Conservation (phyloP, 2,888 invertebrate species). For the Isotomurus palustris region DNA sequence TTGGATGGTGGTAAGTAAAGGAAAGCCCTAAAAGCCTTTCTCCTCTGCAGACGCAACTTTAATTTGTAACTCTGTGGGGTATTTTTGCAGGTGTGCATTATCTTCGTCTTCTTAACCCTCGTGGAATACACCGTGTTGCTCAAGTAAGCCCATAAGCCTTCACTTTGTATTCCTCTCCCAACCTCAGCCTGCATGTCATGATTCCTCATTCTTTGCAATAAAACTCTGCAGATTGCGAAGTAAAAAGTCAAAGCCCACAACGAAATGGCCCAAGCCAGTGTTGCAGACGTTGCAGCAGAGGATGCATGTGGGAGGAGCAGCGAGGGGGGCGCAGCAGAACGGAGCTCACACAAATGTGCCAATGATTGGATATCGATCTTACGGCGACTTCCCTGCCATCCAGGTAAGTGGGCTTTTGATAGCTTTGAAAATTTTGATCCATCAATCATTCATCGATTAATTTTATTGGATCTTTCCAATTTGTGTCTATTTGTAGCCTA, state of each 20-base stretch:
- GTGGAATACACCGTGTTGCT: constrained; percentile 45
- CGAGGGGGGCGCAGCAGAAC: constrained; percentile 10
- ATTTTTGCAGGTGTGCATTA: constrained; percentile 32
- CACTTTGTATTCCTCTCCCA: neutral
- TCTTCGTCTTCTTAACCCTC: constrained; percentile 44
- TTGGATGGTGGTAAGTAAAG: constrained; percentile 40
- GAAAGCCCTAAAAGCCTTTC: neutral
- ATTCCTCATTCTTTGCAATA: too few species aligned
- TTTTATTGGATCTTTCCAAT: too few species aligned
- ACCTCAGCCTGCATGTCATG: too few species aligned
- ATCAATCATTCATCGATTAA: too few species aligned
- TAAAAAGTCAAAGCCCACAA: constrained; percentile 33
- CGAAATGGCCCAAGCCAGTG: constrained; percentile 2
- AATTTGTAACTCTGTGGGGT: too few species aligned
- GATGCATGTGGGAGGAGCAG: neutral
- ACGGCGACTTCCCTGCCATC: constrained; percentile 34
- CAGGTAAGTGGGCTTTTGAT: constrained; percentile 30
- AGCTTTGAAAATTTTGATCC: too few species aligned
- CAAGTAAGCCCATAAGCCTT: constrained; percentile 31
- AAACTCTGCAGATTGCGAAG: constrained; percentile 33
- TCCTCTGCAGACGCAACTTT: too few species aligned
- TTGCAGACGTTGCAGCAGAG: neutral
- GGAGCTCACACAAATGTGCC: constrained; percentile 28
- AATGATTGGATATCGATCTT: constrained; percentile 22
- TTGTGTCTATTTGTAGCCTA: too few species aligned